Percentiles rank a stretch among this genome's conserved stretches.
Conservation (phyloP, 2,888 invertebrate genomes). For the Chrysina gloriosa region DNA sequence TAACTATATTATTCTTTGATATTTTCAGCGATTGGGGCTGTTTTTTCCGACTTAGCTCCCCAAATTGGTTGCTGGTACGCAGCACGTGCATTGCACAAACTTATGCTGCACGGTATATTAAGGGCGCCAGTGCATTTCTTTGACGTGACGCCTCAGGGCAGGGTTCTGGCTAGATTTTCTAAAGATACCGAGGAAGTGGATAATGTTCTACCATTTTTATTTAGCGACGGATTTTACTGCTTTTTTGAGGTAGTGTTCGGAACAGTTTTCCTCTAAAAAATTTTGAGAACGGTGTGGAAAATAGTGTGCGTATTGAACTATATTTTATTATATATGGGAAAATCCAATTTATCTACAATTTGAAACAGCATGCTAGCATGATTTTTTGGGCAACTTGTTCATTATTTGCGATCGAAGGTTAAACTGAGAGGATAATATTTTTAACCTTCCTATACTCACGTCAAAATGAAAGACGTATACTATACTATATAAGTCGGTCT, state of each 20-base stretch:
- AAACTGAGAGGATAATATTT: too few species aligned
- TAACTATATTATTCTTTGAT: conserved; percentile 14
- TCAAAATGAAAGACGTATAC: too few species aligned
- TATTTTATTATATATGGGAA: background rate
- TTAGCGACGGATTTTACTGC: conserved; percentile 77
- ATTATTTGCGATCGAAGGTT: too few species aligned
- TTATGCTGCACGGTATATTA: conserved; percentile 72
- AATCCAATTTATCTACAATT: background rate
- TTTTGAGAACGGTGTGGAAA: conserved; percentile 4
- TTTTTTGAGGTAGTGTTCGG: conserved; percentile 73
- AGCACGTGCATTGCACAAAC: conserved; percentile 71
- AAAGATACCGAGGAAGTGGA: conserved; percentile 82
- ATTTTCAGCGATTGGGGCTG: conserved; percentile 68
- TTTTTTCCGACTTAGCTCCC: conserved; percentile 68
- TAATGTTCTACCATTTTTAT: conserved; percentile 74
- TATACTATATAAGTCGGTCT: too few species aligned
- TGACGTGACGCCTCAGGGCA: conserved; percentile 82
- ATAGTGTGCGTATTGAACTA: background rate
- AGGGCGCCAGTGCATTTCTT: conserved; percentile 80
- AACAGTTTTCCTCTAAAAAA: background rate
- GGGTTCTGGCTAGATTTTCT: conserved; percentile 80
- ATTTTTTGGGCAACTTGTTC: too few species aligned
- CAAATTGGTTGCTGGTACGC: conserved; percentile 73
- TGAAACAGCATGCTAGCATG: background rate
- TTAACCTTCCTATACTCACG: too few species aligned